Conservation (phyloP, 2,888 invertebrate genomes). For the Tineola bisselliella region DNA sequence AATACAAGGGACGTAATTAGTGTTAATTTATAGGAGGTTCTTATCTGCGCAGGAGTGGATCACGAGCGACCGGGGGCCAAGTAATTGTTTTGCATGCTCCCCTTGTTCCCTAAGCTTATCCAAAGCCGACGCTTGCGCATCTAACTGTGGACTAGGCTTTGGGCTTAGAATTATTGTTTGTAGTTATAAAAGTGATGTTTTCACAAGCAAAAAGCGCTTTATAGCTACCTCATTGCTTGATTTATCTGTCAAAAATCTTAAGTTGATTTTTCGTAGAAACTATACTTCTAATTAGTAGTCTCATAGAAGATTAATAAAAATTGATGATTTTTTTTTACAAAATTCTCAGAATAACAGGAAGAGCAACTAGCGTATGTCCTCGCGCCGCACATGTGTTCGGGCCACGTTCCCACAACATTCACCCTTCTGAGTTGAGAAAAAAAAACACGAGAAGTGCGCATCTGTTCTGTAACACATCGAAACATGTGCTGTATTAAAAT, state of each 20-base stretch:
- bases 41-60: conserved; percentile 3
- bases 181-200: no score
- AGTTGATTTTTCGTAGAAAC: no score
- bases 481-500: background rate
- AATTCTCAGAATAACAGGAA: background rate
- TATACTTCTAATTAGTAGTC: no score
- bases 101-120: conserved; percentile 2
- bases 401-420: background rate
- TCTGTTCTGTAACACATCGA: background rate
- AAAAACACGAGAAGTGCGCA: background rate
- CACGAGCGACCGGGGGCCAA: conserved; percentile 17
- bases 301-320: no score
- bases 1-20: background rate
- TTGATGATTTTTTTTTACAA: no score
- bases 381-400: background rate
- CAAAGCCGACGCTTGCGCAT: background rate
- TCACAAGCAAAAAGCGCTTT: no score
- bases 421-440: background rate
- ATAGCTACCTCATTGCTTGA: no score
- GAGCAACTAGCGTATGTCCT: background rate
- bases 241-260: no score
- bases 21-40: background rate
- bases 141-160: background rate
- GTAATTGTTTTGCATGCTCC: conserved; percentile 32
- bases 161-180: no score